phyloP scores from a whole-genome alignment of 2,888 invertebrate species.

The Rhamnusium bicolor region DNA sequence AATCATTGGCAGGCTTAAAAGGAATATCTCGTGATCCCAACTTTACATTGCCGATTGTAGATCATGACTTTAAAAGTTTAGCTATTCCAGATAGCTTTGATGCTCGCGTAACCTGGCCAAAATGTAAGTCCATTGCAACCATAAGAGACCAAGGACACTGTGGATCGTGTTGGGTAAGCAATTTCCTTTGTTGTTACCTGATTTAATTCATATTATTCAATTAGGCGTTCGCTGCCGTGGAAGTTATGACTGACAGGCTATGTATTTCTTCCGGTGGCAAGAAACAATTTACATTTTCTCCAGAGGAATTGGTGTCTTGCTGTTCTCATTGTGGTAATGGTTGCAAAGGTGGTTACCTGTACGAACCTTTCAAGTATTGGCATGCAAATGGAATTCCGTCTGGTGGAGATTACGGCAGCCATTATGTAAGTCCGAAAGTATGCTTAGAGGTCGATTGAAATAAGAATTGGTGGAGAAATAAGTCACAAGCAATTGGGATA shows the following conservation, averaged over 20 bases:
- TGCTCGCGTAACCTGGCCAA: conserved; percentile 83
- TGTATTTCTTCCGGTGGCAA: conserved; percentile 41
- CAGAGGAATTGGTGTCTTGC: conserved; percentile 86
- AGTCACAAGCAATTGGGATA: too few relatives aligned
- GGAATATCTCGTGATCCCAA: background rate
- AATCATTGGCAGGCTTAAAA: background rate
- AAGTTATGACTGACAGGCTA: conserved; percentile 48
- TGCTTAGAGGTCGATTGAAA: background rate
- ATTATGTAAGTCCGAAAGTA: conserved; percentile 68
- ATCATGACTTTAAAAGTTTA: background rate
- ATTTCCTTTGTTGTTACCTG: background rate
- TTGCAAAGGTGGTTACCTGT: conserved; percentile 88
- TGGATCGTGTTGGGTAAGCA: conserved; percentile 87
- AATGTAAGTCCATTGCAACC: conserved; percentile 86
- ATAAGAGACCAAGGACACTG: conserved; percentile 89
- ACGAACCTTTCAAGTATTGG: conserved; percentile 88
- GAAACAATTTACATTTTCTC: conserved; percentile 62
- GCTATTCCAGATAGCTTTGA: conserved; percentile 83
- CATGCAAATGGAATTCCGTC: conserved; percentile 81
- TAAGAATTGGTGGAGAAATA: too few relatives aligned
- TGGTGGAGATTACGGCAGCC: conserved; percentile 83
- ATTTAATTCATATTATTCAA: background rate
- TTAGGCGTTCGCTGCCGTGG: conserved; percentile 46
- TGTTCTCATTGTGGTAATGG: conserved; percentile 84
- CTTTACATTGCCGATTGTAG: background rate